These are phyloP conservation scores for Leptodactylus fallax DNA, from an alignment of 2,797 vertebrate genomes.

Conservation along the genomic window DNA sequence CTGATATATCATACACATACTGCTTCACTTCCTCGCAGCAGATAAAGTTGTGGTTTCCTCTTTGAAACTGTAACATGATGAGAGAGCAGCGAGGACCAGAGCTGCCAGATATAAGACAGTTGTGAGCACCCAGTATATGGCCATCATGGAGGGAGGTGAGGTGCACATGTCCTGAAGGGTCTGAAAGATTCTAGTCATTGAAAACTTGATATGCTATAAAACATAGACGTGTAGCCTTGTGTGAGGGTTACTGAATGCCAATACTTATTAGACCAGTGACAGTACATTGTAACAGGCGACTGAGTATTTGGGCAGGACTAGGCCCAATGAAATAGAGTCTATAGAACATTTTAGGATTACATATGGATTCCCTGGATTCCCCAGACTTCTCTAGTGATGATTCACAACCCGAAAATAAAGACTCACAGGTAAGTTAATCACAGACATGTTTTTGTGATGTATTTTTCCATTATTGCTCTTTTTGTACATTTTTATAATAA, in stretches of 20 bases:
- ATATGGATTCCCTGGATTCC: conserved; percentile 50
- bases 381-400: background rate
- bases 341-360: background rate
- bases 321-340: background rate
- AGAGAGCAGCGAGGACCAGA: conserved; percentile 6
- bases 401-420: conserved; percentile 10
- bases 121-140: background rate
- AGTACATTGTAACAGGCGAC: background rate
- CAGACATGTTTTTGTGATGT: no score
- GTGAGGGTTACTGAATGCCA: background rate
- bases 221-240: background rate
- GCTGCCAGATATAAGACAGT: background rate
- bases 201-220: background rate
- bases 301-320: background rate
- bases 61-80: conserved; percentile 56
- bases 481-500: background rate
- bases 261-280: background rate
- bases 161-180: background rate
- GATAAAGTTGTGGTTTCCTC: conserved; percentile 62
- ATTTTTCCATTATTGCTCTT: background rate
- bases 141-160: background rate
- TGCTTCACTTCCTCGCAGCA: conserved; percentile 48
- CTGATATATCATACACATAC: conserved; percentile 18
- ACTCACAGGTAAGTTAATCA: conserved; percentile 30
- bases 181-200: background rate